Base-by-base conservation (phyloP, 2,113 vertebrate species). In the Bujurquina vittata region DNA sequence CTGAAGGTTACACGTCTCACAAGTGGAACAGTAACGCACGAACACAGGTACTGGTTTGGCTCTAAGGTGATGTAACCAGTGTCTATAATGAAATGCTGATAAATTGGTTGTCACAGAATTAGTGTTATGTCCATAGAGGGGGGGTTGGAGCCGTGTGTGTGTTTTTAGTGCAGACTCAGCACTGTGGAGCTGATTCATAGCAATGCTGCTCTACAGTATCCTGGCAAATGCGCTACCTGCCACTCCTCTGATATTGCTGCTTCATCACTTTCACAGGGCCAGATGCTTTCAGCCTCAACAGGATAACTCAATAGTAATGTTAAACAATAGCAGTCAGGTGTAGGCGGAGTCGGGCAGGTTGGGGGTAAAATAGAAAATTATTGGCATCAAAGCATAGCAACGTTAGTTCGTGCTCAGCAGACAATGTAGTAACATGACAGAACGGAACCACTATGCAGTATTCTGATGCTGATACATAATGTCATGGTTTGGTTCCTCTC, bases 161-260 rank as follows among this genome's bases (percentile, higher is more conserved):
- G 11, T 46, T 79, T 74, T 56, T 54, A 59, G 46, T 80, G 85
- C 79, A 59, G 43, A 88, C 40, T 87, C 87, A 87, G 82, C 88
- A 55, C 49, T 83, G 56, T 75, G 81, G 69, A 61, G 75, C 29
- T 43, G 49, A 73, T 77, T 80, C 82, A 63, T 17, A 88, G 60
- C 57, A 46, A 22, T 3, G 3, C 69, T 57, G n/a, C 74, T 84
- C 55, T 43, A 72, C 73, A 62, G 40, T 4, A 49, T 83, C 33
- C 57, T 61, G 35, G 67, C 72, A 77, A 82, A 78, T 67, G 58
- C 80, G 67, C 52, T 74, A 83, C 75, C 69, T 85, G 87, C 62
- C 75, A 77, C 33, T 80, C 76, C 46, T 35, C 55, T 1, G n/a
- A 77, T 84, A 58, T 52, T 88, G 87, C 85, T 75, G 79, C 60